Evolutionary conservation across 2,888 invertebrate species (phyloP).

Genomic region (Acronicta leporina): DNA sequence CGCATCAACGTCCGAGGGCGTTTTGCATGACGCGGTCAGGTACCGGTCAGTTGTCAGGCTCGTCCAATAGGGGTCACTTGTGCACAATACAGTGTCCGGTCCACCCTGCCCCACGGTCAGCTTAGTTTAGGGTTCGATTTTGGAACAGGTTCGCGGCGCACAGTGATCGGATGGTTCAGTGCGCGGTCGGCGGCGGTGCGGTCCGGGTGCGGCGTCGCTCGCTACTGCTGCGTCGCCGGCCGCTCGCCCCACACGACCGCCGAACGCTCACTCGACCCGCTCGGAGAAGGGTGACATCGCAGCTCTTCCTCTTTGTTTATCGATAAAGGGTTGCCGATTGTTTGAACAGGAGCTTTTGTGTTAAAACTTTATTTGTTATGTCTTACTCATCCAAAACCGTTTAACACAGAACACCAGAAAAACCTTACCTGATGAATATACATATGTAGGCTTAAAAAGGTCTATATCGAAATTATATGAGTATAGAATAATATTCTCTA

Average conservation of each 20-base stretch:
- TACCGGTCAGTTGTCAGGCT: constrained; percentile 78
- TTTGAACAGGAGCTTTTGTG: constrained; percentile 64
- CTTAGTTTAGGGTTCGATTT: constrained; percentile 64
- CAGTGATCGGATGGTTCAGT: constrained; percentile 55
- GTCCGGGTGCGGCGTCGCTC: constrained; percentile 82
- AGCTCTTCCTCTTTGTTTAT: constrained; percentile 79
- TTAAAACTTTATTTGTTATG: constrained; percentile 56
- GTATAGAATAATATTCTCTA: constrained; percentile 3
- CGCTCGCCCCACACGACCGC: constrained; percentile 70
- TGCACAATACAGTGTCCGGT: constrained; percentile 80
- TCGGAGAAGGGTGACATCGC: constrained; percentile 85
- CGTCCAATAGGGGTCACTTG: constrained; percentile 82
- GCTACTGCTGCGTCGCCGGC: constrained; percentile 79
- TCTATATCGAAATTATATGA: background rate
- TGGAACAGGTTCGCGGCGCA: constrained; percentile 68
- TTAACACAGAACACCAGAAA: constrained; percentile 10
- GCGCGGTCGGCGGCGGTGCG: constrained; percentile 80
- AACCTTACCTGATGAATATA: background rate
- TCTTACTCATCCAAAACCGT: constrained; percentile 32
- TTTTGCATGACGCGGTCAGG: constrained; percentile 80
- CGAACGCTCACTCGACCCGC: constrained; percentile 70
- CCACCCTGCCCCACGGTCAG: constrained; percentile 66
- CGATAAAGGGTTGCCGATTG: constrained; percentile 76
- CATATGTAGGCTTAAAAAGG: no score
- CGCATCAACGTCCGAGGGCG: constrained; percentile 80